Conservation (phyloP, 1,140 invertebrate genomes). For the Zaprionus davidi region DNA sequence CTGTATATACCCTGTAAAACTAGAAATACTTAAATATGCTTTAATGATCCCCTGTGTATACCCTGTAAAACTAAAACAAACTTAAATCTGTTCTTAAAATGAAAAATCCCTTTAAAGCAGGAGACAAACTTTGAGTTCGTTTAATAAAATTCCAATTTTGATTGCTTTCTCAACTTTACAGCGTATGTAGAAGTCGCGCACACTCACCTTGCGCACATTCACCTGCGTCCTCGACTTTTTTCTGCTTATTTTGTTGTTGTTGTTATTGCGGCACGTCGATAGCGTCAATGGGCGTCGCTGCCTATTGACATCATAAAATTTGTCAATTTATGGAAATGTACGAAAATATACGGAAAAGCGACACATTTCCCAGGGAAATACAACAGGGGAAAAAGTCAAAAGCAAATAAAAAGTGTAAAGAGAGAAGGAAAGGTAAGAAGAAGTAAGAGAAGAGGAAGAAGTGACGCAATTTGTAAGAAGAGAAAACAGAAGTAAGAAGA, state of each 20-base stretch:
- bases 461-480: conserved; percentile 1
- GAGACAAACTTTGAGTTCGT: background rate
- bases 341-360: conserved; percentile 26
- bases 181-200: background rate
- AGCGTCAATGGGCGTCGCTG: conserved; percentile 27
- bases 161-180: background rate
- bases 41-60: background rate
- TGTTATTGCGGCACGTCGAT: conserved; percentile 35
- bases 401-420: background rate
- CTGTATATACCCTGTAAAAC: background rate
- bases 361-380: conserved; percentile 36
- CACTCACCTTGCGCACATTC: background rate
- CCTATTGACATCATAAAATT: conserved; percentile 63
- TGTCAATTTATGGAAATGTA: conserved; percentile 64
- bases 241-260: background rate
- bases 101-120: background rate
- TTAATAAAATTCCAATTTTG: background rate
- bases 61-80: background rate
- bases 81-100: too few relatives aligned
- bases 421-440: background rate
- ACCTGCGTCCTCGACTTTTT: conserved; percentile 9
- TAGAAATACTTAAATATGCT: too few relatives aligned
- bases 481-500: background rate
- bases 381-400: conserved; percentile 4
- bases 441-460: background rate